Evolutionary conservation across 2,888 invertebrate genomes (phyloP).

Genomic region (Fissipunctia ypsillon): DNA sequence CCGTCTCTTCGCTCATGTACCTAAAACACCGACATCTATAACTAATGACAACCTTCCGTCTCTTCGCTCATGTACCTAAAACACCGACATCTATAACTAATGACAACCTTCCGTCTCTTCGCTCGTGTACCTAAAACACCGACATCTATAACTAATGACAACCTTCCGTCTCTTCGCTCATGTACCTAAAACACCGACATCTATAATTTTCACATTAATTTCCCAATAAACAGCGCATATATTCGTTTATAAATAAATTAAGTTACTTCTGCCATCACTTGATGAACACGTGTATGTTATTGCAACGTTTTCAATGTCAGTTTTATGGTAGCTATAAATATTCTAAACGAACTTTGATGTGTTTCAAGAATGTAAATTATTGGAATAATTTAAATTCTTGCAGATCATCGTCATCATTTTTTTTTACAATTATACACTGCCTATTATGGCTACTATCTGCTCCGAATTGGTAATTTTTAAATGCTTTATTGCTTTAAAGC

Average conservation of each 20-base stretch:
- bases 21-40: too few species aligned
- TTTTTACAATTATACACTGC: conserved; percentile 17
- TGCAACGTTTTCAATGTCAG: conserved; percentile 30
- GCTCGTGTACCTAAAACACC: conserved; percentile 8
- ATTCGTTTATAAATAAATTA: conserved; percentile 56
- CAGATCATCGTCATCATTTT: background rate
- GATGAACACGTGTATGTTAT: conserved; percentile 18
- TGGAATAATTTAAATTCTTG: conserved; percentile 30
- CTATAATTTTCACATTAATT: conserved; percentile 59
- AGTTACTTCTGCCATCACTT: conserved; percentile 25
- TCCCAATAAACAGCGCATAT: conserved; percentile 48
- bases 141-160: conserved; percentile 50
- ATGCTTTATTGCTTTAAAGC: background rate
- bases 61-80: conserved; percentile 3
- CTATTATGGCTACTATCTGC: background rate
- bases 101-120: conserved; percentile 41
- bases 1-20: background rate
- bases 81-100: too few species aligned
- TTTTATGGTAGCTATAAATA: conserved; percentile 22
- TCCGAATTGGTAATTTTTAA: conserved; percentile 1
- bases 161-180: conserved; percentile 28
- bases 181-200: conserved; percentile 19
- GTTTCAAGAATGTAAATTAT: conserved; percentile 37
- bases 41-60: conserved; percentile 49
- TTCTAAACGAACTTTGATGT: conserved; percentile 35